phyloP scores from a whole-genome alignment of 2,888 invertebrate species.

The Agrilus cyanescens region DNA sequence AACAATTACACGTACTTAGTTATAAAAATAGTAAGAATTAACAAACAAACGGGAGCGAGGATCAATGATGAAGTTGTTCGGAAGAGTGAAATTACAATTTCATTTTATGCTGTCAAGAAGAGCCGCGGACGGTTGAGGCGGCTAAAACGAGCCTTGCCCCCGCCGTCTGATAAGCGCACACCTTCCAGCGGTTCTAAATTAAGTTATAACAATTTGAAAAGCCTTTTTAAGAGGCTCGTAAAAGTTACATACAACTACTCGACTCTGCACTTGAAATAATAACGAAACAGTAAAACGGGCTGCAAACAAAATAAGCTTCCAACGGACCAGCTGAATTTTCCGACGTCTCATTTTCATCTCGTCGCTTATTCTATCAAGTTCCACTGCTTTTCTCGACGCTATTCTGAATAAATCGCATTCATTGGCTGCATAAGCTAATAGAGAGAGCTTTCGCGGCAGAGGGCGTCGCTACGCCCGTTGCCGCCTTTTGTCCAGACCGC shows the following conservation, averaged over 20 bases:
- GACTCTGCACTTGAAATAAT: slow-evolving; percentile 31
- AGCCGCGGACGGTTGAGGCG: too few species aligned
- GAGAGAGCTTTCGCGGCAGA: slow-evolving; percentile 6
- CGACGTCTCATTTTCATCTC: too few species aligned
- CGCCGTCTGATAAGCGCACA: slow-evolving; percentile 13
- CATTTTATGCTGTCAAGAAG: too few species aligned
- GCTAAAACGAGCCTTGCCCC: too few species aligned
- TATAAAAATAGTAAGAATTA: too few species aligned
- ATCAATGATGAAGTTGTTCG: too few species aligned
- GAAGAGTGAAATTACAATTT: too few species aligned
- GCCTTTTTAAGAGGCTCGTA: slow-evolving; percentile 32
- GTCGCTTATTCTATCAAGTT: too few species aligned
- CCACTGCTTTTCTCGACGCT: slow-evolving; percentile 4
- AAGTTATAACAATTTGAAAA: slow-evolving; percentile 35
- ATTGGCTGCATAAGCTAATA: slow-evolving; percentile 15
- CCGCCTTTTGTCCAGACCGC: too few species aligned
- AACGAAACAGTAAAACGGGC: slow-evolving; percentile 29
- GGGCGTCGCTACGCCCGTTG: not conserved
- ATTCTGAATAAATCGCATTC: slow-evolving; percentile 12
- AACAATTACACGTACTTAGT: too few species aligned
- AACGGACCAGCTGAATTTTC: slow-evolving; percentile 9
- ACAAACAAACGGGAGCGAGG: too few species aligned
- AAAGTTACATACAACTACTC: slow-evolving; percentile 33
- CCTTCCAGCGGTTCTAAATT: slow-evolving; percentile 22
- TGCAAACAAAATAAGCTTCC: slow-evolving; percentile 25